Percentiles rank a stretch among this genome's conserved stretches.
phyloP scores from a whole-genome alignment of 1,140 invertebrate species.

The Bombyx mandarina region DNA sequence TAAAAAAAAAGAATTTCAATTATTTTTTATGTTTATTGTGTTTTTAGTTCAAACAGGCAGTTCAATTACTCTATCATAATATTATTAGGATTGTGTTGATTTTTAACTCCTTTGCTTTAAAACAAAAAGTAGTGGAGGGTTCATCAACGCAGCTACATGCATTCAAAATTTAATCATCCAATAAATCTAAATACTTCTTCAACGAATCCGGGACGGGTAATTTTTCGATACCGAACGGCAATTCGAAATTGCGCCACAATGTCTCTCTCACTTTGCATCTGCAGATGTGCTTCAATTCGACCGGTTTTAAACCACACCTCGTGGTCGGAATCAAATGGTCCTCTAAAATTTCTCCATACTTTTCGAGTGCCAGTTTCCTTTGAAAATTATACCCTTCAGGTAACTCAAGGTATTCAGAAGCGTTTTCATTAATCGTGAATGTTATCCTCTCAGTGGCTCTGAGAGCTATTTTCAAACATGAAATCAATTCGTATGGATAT shows the following conservation, averaged over 20 bases:
- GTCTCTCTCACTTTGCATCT: constrained; percentile 77
- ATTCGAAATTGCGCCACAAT: constrained; percentile 76
- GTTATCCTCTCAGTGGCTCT: constrained; percentile 72
- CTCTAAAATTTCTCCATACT: constrained; percentile 74
- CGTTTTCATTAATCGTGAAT: constrained; percentile 46
- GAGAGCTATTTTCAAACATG: constrained; percentile 77
- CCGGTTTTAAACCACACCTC: constrained; percentile 73
- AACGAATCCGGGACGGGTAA: constrained; percentile 76
- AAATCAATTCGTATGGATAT: constrained; percentile 77
- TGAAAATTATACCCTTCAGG: constrained; percentile 62
- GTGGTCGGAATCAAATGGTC: constrained; percentile 75
- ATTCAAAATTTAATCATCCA: constrained; percentile 72
- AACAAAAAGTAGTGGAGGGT: too few species aligned
- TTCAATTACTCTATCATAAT: too few species aligned
- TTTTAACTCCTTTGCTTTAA: too few species aligned
- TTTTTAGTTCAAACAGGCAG: too few species aligned
- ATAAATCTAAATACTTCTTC: constrained; percentile 80
- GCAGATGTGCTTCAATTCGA: constrained; percentile 76
- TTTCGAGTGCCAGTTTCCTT: constrained; percentile 73
- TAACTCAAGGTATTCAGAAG: constrained; percentile 40
- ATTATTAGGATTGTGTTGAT: too few species aligned
- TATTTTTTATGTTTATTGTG: too few species aligned
- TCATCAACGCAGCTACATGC: too few species aligned
- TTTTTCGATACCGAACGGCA: constrained; percentile 80
- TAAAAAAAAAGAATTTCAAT: too few species aligned